A percentile compares a stretch with the other conserved stretches of the same genome.
These are phyloP conservation scores for Eubasilissa splendida DNA, from an alignment of 2,888 invertebrate species.

Conservation along the genomic window DNA sequence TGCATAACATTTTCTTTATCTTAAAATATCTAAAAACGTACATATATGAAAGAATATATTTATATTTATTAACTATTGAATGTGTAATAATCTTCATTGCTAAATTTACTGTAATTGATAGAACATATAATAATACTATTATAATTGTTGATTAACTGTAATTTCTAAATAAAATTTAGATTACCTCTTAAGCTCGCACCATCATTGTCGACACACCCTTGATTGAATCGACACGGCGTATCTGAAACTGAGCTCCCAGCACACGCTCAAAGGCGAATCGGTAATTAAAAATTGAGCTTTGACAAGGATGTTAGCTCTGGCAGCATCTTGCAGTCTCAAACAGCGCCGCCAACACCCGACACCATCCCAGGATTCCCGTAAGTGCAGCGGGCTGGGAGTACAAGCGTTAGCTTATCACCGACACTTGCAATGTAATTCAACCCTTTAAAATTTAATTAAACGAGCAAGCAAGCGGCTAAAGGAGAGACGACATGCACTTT, in stretches of 20 bases:
- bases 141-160: neutral
- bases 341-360: conserved; percentile 3
- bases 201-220: neutral
- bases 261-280: conserved; percentile 16
- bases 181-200: too few species aligned
- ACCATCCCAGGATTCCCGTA: neutral
- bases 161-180: too few species aligned
- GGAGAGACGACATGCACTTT: conserved; percentile 52
- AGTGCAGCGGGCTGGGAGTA: conserved; percentile 16
- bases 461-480: conserved; percentile 49
- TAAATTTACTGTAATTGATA: neutral
- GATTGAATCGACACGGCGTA: neutral
- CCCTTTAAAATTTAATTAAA: conserved; percentile 59
- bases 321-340: conserved; percentile 31
- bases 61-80: neutral
- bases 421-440: conserved; percentile 55
- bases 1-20: too few species aligned
- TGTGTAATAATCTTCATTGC: neutral
- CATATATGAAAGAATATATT: too few species aligned
- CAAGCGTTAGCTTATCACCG: conserved; percentile 42
- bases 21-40: too few species aligned
- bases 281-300: conserved; percentile 52
- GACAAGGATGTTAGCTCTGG: conserved; percentile 38
- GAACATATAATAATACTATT: neutral
- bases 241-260: conserved; percentile 10